Percentiles rank a stretch among this genome's conserved stretches.
phyloP scores from a whole-genome alignment of 1,140 invertebrate genomes.

The Atta texana region DNA sequence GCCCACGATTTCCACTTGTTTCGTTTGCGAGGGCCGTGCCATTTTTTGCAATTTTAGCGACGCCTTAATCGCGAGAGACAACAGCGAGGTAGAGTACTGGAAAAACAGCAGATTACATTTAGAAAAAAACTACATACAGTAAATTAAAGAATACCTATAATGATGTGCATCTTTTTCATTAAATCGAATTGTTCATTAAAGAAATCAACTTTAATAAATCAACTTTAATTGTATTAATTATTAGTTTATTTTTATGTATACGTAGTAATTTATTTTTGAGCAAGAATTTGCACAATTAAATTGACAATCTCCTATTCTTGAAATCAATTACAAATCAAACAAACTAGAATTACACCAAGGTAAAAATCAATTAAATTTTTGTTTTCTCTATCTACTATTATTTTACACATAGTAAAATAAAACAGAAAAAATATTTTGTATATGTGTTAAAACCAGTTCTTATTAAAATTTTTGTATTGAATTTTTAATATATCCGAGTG shows the following conservation, averaged over 20 bases:
- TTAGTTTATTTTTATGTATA: neutral
- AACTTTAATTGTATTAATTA: neutral
- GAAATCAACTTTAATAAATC: neutral
- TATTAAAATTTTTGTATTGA: too few relatives aligned
- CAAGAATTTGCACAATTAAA: neutral
- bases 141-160: neutral
- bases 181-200: neutral
- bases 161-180: neutral
- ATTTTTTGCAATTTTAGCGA: conserved; percentile 40
- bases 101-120: neutral
- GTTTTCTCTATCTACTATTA: too few relatives aligned
- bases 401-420: too few relatives aligned
- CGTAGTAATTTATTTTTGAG: neutral
- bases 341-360: neutral
- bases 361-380: too few relatives aligned
- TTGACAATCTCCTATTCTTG: neutral
- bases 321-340: neutral
- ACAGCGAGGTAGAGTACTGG: neutral
- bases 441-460: too few relatives aligned
- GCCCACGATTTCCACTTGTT: conserved; percentile 43
- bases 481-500: too few relatives aligned
- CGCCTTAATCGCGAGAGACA: conserved; percentile 47
- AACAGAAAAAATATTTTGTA: too few relatives aligned
- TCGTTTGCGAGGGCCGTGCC: conserved; percentile 12
- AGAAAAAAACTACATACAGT: neutral